Percentiles rank a stretch among this genome's conserved stretches.
These are phyloP conservation scores for Scatophagus argus DNA, from an alignment of 2,113 vertebrate genomes.

Conservation along the genomic window DNA sequence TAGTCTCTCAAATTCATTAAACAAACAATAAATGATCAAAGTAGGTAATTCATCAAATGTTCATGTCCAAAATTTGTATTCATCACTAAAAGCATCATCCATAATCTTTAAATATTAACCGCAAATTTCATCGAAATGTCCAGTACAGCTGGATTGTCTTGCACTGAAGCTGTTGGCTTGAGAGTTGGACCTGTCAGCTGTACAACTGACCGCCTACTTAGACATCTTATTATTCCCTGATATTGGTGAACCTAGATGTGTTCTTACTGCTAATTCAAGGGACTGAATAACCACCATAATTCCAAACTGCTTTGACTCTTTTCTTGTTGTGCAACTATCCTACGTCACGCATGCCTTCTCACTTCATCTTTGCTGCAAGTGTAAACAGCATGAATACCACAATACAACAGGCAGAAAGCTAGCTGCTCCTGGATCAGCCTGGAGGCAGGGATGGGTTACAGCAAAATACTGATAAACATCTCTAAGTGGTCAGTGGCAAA, in stretches of 20 bases:
- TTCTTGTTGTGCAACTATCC: not conserved
- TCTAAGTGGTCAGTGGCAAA: not conserved
- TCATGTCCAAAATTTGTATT: not conserved
- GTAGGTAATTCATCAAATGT: not conserved
- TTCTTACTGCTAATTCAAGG: not conserved
- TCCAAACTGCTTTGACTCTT: not conserved
- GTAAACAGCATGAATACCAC: not conserved
- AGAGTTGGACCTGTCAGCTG: not conserved
- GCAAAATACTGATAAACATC: constrained; percentile 17
- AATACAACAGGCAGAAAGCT: not conserved
- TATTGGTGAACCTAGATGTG: not conserved
- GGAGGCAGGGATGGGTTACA: not conserved
- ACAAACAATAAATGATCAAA: not conserved
- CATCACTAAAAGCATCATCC: not conserved
- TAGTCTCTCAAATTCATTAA: not conserved
- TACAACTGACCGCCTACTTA: not conserved
- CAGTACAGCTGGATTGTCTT: not conserved
- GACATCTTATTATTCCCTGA: not conserved
- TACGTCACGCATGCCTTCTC: not conserved
- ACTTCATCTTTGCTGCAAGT: constrained; percentile 6
- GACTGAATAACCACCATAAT: not conserved
- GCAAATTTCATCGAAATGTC: no score
- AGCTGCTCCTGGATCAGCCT: not conserved
- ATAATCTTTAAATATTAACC: no score
- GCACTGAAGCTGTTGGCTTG: not conserved